These are phyloP conservation scores for Galleria mellonella DNA, from an alignment of 1,140 invertebrate species.

Conservation along the genomic window DNA sequence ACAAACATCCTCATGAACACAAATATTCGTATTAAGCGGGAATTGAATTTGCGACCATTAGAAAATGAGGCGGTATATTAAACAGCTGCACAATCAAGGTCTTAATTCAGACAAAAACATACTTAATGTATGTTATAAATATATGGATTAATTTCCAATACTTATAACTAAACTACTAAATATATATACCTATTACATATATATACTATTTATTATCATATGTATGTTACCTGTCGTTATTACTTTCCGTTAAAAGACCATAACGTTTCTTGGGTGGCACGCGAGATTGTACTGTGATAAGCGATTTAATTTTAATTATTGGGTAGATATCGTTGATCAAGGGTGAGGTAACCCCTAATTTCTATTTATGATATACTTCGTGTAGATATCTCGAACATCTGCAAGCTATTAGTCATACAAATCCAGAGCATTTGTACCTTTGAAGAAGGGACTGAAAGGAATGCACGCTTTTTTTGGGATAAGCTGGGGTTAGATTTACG, in stretches of 20 bases:
- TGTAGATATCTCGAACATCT: slow-evolving; percentile 48
- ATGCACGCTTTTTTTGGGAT: slow-evolving; percentile 15
- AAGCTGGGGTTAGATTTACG: slow-evolving; percentile 20
- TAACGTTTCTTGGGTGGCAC: slow-evolving; percentile 55
- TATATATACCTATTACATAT: no score
- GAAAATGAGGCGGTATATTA: no score
- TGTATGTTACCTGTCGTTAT: no score
- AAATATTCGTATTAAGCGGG: no score
- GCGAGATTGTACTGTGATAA: slow-evolving; percentile 41
- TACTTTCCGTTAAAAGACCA: slow-evolving; percentile 23
- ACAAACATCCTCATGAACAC: no score
- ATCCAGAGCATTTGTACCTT: slow-evolving; percentile 36
- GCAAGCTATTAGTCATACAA: slow-evolving; percentile 52
- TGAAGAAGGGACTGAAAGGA: slow-evolving; percentile 14
- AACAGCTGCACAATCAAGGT: no score
- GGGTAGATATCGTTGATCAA: slow-evolving; percentile 37
- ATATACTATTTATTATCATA: no score
- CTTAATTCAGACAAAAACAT: no score
- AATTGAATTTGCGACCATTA: no score
- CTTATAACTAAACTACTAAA: no score
- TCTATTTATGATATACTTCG: slow-evolving; percentile 53
- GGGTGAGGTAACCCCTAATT: slow-evolving; percentile 55
- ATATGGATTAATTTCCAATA: no score
- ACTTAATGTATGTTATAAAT: no score
- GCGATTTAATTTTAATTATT: slow-evolving; percentile 58